Percentiles rank a stretch among this genome's conserved stretches.
phyloP scores from a whole-genome alignment of 2,888 invertebrate genomes.

The Amphipoea lucens region DNA sequence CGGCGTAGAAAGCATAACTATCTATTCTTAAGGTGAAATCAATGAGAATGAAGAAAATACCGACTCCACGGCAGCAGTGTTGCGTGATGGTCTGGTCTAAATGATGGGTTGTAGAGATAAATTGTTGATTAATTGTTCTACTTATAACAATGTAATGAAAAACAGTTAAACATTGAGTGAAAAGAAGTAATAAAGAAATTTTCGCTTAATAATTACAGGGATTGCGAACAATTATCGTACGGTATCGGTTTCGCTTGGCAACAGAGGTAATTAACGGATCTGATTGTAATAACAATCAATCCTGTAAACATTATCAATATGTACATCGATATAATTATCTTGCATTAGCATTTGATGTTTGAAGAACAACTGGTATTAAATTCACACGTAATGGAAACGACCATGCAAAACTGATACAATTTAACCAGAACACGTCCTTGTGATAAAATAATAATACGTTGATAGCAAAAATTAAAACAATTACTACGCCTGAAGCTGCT shows the following conservation, averaged over 20 bases:
- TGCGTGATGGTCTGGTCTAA: constrained; percentile 75
- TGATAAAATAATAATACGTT: neutral
- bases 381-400: neutral
- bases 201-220: constrained; percentile 37
- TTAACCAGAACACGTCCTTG: constrained; percentile 2
- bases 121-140: constrained; percentile 65
- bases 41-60: constrained; percentile 74
- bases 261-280: constrained; percentile 30
- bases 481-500: neutral
- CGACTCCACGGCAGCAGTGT: constrained; percentile 69
- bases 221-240: constrained; percentile 26
- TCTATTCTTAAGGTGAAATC: constrained; percentile 81
- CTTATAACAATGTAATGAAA: constrained; percentile 34
- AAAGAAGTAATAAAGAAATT: constrained; percentile 36
- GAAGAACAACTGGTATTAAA: neutral
- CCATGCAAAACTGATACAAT: constrained; percentile 8
- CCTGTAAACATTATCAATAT: constrained; percentile 10
- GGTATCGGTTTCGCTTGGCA: constrained; percentile 9
- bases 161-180: constrained; percentile 40
- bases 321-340: constrained; percentile 2
- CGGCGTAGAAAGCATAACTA: constrained; percentile 80
- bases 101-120: constrained; percentile 62
- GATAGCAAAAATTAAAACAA: neutral
- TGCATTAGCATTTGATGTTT: constrained; percentile 18
- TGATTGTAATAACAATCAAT: constrained; percentile 39